These are phyloP conservation scores for Notarius quadriscutis DNA, from an alignment of 2,113 vertebrate genomes.

Conservation along the genomic window DNA sequence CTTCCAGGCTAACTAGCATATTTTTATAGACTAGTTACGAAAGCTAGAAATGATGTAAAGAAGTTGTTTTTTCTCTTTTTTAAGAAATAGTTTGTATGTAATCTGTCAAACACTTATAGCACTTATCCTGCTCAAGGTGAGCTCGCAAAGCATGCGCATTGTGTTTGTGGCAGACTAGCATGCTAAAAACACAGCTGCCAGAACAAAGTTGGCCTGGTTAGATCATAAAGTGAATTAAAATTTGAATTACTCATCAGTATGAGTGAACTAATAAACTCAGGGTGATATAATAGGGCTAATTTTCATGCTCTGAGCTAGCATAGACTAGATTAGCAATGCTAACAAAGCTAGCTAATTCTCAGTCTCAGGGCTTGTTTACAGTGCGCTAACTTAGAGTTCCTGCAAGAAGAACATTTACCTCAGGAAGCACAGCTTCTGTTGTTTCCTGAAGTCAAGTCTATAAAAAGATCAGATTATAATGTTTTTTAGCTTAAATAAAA, in stretches of 20 bases:
- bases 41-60: neutral
- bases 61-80: neutral
- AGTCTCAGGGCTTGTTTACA: neutral
- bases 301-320: neutral
- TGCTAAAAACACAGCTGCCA: neutral
- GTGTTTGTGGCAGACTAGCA: neutral
- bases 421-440: neutral
- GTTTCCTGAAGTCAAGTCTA: neutral
- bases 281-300: neutral
- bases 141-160: neutral
- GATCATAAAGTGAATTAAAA: neutral
- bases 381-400: neutral
- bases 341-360: neutral
- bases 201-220: neutral
- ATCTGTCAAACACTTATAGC: neutral
- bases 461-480: neutral
- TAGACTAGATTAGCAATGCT: neutral
- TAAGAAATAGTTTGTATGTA: neutral
- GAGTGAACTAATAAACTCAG: neutral
- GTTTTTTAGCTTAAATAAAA: neutral
- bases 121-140: neutral
- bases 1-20: neutral
- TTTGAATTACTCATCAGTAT: neutral
- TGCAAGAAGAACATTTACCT: neutral
- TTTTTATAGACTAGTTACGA: neutral